phyloP scores from a whole-genome alignment of 2,888 invertebrate genomes.

The Paralinhomoeus sp. region DNA sequence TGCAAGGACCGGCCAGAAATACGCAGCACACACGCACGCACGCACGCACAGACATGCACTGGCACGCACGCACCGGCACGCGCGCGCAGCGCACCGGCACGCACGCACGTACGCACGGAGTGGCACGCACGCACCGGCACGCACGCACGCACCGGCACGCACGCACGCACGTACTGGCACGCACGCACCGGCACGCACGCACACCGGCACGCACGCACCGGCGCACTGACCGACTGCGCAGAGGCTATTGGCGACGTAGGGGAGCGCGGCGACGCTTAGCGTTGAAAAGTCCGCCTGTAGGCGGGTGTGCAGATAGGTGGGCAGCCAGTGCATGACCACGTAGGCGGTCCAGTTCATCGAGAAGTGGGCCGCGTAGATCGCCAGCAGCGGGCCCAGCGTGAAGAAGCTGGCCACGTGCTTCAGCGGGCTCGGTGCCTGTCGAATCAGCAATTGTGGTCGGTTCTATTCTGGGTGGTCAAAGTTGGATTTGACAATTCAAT shows the following conservation, averaged over 20 bases:
- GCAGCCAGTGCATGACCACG: conserved; percentile 55
- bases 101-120: no score
- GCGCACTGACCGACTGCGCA: no score
- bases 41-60: no score
- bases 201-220: no score
- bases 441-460: no score
- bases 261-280: conserved; percentile 47
- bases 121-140: no score
- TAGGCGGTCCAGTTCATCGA: conserved; percentile 58
- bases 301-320: conserved; percentile 41
- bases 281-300: conserved; percentile 44
- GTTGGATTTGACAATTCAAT: not conserved
- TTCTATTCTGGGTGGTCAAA: not conserved
- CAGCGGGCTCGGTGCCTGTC: not conserved
- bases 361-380: conserved; percentile 50
- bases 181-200: no score
- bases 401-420: conserved; percentile 41
- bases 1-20: not conserved
- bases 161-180: no score
- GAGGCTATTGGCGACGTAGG: conserved; percentile 47
- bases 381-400: conserved; percentile 45
- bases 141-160: no score
- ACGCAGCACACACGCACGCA: no score
- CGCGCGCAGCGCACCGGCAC: no score
- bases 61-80: no score